Base-by-base conservation (phyloP, 30 jellyfish, hydroid and myxozoan genomes). In the Aurelia sp. region DNA sequence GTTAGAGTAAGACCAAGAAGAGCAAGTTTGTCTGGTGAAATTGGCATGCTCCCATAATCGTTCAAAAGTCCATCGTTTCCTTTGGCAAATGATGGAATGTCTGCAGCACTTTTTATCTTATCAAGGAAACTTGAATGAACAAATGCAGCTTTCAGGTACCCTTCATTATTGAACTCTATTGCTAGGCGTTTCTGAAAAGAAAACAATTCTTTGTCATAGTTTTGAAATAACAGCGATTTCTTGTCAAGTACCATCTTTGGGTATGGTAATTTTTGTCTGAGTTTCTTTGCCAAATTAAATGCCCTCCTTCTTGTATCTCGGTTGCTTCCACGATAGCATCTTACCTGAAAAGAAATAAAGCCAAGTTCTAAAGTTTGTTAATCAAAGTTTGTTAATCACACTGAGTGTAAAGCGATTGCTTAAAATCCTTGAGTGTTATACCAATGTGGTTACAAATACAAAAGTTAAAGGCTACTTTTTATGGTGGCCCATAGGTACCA, bases 241-340 rank as follows among this genome's bases (percentile, higher is more conserved):
- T 50, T 23, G 71, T 88, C 91, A 71, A 88, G 88, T 11, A 63
- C 90, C 47, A 81, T 35, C 58, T 57, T 62, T n/a, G 58, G 74
- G 23, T 37, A 66, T 13, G 75, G 73, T 9, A 78, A 41, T 65
- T 76, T 79, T 21, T 37, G 71, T 44, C 80, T 96, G 16, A 94
- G 77, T 60, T 64, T 73, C 66, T 30, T 35, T 51, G 62, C 71
- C 50, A 67, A 72, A 50, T 61, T 78, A 20, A 37, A 47, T 52
- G 41, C 97, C 62, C 96, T 71, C 69, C 68, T 79, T 50, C 90
- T 79, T 19, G 87, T 94, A 81, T 85, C 93, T 63, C 99, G 73
- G 63, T 94, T 94, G 73, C 97, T 89, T 11, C 99, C 99, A 10
- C 86, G 91, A 60, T 77, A 94, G 47, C 76, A 44, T 73, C 99